A percentile compares a stretch with the other conserved stretches of the same genome.
Evolutionary conservation across 2,888 invertebrate genomes (phyloP).

Genomic region (Linnaemya vulpina): DNA sequence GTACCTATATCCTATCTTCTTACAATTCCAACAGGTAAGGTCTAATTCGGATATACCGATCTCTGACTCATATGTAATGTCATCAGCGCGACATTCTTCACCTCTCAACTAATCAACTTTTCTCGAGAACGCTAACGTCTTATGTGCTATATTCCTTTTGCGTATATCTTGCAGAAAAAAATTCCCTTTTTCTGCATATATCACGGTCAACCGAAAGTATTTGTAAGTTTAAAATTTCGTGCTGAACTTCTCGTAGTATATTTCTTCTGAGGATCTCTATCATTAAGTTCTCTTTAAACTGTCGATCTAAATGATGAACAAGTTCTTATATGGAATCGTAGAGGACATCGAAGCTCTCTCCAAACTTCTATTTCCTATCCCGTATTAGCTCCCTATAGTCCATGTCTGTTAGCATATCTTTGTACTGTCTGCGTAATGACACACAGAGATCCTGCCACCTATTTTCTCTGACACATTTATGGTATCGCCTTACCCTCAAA

Average conservation of each 20-base stretch:
- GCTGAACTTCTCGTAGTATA: constrained; percentile 36
- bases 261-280: constrained; percentile 36
- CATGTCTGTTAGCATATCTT: constrained; percentile 31
- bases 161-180: constrained; percentile 39
- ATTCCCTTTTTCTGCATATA: constrained; percentile 38
- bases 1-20: background rate
- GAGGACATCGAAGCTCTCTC: constrained; percentile 39
- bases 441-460: constrained; percentile 46
- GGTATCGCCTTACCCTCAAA: constrained; percentile 55
- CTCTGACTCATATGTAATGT: no score
- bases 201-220: no score
- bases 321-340: constrained; percentile 26
- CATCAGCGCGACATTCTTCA: no score
- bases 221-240: no score
- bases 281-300: background rate
- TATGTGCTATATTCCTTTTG: background rate
- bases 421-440: constrained; percentile 48
- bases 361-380: constrained; percentile 28
- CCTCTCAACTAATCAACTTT: no score
- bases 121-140: background rate
- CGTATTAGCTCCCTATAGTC: constrained; percentile 36
- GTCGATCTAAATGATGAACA: constrained; percentile 1
- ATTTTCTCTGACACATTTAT: constrained; percentile 29
- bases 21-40: no score
- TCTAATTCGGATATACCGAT: no score